Base-by-base conservation (phyloP, 2,888 invertebrate genomes). In the Erannis defoliaria region DNA sequence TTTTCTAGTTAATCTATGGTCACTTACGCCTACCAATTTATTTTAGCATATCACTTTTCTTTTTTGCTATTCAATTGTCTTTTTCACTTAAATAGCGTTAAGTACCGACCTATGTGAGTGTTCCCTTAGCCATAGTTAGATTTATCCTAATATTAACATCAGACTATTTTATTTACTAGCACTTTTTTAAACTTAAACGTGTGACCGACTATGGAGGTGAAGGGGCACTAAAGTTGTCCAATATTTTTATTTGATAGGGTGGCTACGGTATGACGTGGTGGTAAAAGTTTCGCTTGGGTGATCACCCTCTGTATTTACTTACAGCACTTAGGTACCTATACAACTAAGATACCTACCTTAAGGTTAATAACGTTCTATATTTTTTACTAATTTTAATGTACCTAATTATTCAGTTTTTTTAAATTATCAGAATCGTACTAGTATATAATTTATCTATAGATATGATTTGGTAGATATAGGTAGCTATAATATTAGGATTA, bases 261-360 rank as follows among this genome's bases (percentile, higher is more conserved):
- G 75, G 58, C 49, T n/a, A 31, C 5, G 37, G 42, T 62, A 50
- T 63, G 50, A 43, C 45, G 46, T 29, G 14, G 68, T 23, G n/a
- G 26, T 51, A 63, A 76, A 57, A 70, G 90, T 78, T 78, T 69
- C 81, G 86, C 76, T 78, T 80, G 71, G 83, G 62, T 70, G 77
- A 72, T 51, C 88, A 82, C 88, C 90, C 89, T 74, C 66, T 65
- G 43, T 57, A 50, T 62, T 65, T 72, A 63, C 62, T 68, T 66
- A 40, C 62, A 60, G 46, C 63, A 55, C 53, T 62, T 64, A 54
- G 23, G n/a, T n/a, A n/a, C n/a, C n/a, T n/a, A n/a, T n/a, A n/a
- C n/a, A n/a, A n/a, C n/a, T n/a, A n/a, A n/a, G n/a, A n/a, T n/a
- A n/a, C n/a, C n/a, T n/a, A n/a, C n/a, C n/a, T n/a, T n/a, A n/a